A percentile compares a stretch with the other conserved stretches of the same genome.
phyloP scores from a whole-genome alignment of 2,888 invertebrate species.

The Idaea biselata region DNA sequence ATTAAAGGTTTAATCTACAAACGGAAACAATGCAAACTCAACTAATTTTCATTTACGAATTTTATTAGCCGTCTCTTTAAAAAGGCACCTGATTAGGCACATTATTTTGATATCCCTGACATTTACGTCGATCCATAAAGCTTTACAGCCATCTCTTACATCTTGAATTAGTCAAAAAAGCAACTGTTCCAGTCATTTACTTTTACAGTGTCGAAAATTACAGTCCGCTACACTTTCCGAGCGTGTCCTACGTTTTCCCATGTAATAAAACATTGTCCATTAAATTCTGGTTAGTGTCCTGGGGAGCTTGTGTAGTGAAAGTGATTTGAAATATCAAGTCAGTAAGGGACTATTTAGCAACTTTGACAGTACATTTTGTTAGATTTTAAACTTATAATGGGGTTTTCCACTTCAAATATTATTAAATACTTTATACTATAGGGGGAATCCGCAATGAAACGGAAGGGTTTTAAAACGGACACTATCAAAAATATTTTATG shows the following conservation, averaged over 20 bases:
- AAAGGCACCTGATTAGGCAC: neutral
- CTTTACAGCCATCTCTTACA: neutral
- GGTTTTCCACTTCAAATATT: too few relatives aligned
- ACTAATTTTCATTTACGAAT: too few relatives aligned
- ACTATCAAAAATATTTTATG: too few relatives aligned
- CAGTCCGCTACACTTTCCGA: conserved; percentile 1
- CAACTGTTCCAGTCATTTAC: conserved; percentile 1
- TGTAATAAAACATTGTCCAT: conserved; percentile 1
- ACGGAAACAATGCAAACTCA: too few relatives aligned
- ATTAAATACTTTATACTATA: too few relatives aligned
- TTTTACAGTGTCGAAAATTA: conserved; percentile 1
- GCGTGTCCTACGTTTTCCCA: conserved; percentile 1
- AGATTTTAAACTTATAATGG: too few relatives aligned
- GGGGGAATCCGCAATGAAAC: too few relatives aligned
- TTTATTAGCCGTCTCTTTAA: neutral
- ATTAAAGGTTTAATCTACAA: too few relatives aligned
- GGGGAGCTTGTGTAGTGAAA: neutral
- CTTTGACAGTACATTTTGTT: neutral
- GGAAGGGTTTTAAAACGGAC: too few relatives aligned
- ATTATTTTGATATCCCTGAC: neutral
- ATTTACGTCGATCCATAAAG: neutral
- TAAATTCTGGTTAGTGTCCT: neutral
- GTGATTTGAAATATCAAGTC: neutral
- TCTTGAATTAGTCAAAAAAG: neutral
- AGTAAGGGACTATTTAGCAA: neutral